Conservation (phyloP, 1,140 invertebrate genomes). For the Drosophila neocordata region DNA sequence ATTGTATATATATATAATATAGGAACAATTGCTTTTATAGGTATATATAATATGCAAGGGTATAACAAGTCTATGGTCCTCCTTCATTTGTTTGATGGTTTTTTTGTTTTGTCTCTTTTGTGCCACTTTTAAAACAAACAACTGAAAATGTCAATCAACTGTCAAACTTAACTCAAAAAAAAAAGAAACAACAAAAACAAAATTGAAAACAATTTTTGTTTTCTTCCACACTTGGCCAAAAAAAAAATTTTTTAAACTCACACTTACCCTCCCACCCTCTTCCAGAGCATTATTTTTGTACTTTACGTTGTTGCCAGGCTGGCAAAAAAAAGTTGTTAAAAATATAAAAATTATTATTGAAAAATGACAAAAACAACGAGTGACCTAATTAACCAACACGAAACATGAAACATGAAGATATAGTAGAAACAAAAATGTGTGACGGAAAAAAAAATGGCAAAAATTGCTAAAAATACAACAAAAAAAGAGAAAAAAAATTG, state of each 20-base stretch:
- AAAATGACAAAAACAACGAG: conserved; percentile 77
- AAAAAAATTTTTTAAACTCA: not conserved
- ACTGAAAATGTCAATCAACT: conserved; percentile 77
- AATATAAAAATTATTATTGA: conserved; percentile 52
- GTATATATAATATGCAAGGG: not conserved
- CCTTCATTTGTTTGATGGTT: conserved; percentile 34
- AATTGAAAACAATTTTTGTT: not conserved
- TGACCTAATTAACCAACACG: conserved; percentile 66
- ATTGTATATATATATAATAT: not conserved
- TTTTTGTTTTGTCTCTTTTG: conserved; percentile 36
- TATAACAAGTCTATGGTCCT: conserved; percentile 29
- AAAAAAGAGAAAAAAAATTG: conserved; percentile 22
- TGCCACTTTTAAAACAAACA: conserved; percentile 71
- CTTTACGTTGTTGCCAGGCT: not conserved
- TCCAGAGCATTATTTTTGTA: not conserved
- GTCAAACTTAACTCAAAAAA: conserved; percentile 40
- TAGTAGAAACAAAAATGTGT: conserved; percentile 38
- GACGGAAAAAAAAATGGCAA: conserved; percentile 17
- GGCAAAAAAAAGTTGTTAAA: conserved; percentile 6
- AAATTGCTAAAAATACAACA: conserved; percentile 20
- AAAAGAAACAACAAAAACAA: not conserved
- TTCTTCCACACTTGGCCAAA: not conserved
- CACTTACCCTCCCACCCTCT: not conserved
- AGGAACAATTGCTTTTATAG: not conserved
- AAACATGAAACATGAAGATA: conserved; percentile 17